A percentile compares a stretch with the other conserved stretches of the same genome.
These are phyloP conservation scores for Orchestia grillus DNA, from an alignment of 1,140 invertebrate species.

Conservation along the genomic window DNA sequence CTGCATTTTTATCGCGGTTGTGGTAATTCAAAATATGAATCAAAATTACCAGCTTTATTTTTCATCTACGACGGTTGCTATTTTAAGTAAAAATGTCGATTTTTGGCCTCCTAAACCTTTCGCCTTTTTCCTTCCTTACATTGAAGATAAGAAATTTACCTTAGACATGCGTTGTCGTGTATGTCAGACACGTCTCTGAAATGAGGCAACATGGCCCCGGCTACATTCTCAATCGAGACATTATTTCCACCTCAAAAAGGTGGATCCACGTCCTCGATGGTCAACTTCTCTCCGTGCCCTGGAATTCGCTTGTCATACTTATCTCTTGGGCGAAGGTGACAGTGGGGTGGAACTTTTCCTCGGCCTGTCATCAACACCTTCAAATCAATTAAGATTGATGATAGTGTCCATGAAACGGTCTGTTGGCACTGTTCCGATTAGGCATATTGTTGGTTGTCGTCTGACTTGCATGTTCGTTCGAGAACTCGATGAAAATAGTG, in stretches of 20 bases:
- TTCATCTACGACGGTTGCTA: not conserved
- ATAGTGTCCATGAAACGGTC: conserved; percentile 1
- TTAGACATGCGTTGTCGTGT: not conserved
- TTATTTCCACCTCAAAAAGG: not conserved
- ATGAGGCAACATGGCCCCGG: not conserved
- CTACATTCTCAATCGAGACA: not conserved
- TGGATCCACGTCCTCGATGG: not conserved
- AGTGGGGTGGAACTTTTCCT: not conserved
- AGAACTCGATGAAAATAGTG: not conserved
- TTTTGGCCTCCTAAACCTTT: not conserved
- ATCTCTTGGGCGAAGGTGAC: conserved; percentile 34
- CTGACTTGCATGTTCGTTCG: conserved; percentile 24
- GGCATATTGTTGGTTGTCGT: conserved; percentile 22
- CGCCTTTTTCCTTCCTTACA: not conserved
- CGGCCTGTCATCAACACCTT: conserved; percentile 30
- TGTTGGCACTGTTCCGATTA: conserved; percentile 50
- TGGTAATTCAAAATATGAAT: not conserved
- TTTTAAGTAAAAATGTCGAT: not conserved
- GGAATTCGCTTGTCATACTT: not conserved
- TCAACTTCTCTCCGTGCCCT: not conserved
- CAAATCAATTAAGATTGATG: conserved; percentile 51
- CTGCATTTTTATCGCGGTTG: not conserved
- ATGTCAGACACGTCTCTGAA: not conserved
- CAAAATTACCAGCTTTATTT: not conserved
- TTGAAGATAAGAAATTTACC: not conserved